Conservation (phyloP, 2,888 invertebrate genomes). For the Cotesia congregata region DNA sequence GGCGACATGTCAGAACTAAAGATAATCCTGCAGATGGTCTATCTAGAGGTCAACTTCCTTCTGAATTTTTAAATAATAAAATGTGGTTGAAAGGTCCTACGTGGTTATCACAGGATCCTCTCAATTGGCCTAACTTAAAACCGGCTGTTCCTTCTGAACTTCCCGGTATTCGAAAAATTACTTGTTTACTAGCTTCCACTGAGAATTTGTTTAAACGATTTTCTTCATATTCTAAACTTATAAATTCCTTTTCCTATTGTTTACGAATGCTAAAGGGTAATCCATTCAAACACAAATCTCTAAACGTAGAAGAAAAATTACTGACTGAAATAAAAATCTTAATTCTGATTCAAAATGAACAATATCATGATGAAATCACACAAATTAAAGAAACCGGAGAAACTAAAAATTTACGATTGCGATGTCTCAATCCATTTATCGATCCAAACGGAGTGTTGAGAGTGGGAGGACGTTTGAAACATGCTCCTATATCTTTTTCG, state of each 20-base stretch:
- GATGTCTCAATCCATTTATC: not conserved
- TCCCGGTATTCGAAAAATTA: not conserved
- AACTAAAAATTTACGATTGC: too few relatives aligned
- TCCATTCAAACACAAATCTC: not conserved
- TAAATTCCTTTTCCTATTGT: not conserved
- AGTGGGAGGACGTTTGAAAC: slow-evolving; percentile 39
- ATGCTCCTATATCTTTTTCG: slow-evolving; percentile 15
- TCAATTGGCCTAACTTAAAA: slow-evolving; percentile 27
- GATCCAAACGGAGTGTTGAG: slow-evolving; percentile 34
- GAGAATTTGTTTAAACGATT: not conserved
- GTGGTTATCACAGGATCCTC: slow-evolving; percentile 35
- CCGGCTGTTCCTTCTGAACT: slow-evolving; percentile 1
- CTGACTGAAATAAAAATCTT: slow-evolving; percentile 24
- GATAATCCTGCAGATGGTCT: not conserved
- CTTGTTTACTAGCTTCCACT: not conserved
- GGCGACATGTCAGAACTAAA: slow-evolving; percentile 43
- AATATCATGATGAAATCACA: too few relatives aligned
- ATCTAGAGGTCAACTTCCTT: slow-evolving; percentile 44
- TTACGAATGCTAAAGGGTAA: not conserved
- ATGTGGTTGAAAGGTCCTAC: slow-evolving; percentile 42
- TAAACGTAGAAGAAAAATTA: slow-evolving; percentile 6
- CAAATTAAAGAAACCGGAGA: too few relatives aligned
- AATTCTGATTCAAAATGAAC: not conserved
- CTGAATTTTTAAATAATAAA: slow-evolving; percentile 28
- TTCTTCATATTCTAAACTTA: not conserved